Evolutionary conservation across 2,888 invertebrate genomes (phyloP), one percentile per base, ranked within the genome.

Genomic region (Drosophila recens): DNA sequence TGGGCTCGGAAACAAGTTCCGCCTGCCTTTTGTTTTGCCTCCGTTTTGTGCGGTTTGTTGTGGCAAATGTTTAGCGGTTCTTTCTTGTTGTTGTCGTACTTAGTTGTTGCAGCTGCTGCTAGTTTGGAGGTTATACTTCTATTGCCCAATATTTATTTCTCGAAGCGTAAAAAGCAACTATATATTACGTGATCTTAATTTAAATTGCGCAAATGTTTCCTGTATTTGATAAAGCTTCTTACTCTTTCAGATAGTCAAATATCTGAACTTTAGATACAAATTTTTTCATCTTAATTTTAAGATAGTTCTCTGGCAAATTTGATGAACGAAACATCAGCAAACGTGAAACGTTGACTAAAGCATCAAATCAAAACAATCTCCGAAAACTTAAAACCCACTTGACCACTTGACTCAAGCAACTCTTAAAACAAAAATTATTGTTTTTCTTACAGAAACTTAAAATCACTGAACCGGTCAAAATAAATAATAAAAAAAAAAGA

Each of bases 61-160:
- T 66, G 70, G 61, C 72, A 68, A 76, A 69, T 77, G 59, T 64
- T 77, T 77, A 78, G 78, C 78, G 78, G 78, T 78, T 77, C 77
- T 78, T 77, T 77, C 69, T 64, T 40, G 13, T 51, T 59, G 38
- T 45, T 38, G 15, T 52, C 15, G 33, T 38, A 51, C 57, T 42
- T 51, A 49, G 62, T 38, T 46, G 53, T 46, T 42, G 68, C 27
- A 57, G 70, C 51, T 51, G 69, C 61, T 64, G 59, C 52, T 49
- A 48, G 46, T 65, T 77, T 77, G 74, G 71, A 77, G 77, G 74
- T 77, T 74, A 71, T 77, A 48, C 53, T 74, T 51, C 61, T 72
- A 62, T 77, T 78, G 75, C 78, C 67, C 78, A 78, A 78, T 72
- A 66, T 67, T 69, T 56, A 64, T 72, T 66, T 68, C 71, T 61